Evolutionary conservation across 1,140 invertebrate species (phyloP), one percentile per base, ranked within the genome.

Genomic region (Papilio aristodemus): DNA sequence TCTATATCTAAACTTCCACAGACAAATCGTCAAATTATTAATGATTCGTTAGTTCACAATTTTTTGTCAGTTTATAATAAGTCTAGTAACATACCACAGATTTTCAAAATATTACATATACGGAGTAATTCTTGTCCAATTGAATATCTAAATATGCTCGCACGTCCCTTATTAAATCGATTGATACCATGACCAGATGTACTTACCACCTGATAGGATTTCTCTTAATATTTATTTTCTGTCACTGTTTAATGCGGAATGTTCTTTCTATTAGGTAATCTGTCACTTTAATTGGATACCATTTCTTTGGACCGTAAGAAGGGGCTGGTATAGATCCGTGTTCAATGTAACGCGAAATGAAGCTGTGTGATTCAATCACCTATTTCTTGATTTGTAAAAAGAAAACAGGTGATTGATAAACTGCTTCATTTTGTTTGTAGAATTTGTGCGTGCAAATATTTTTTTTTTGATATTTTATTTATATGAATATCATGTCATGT

Each of bases 61-160:
- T n/a, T n/a, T n/a, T n/a, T n/a, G n/a, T n/a, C n/a, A n/a, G n/a
- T n/a, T n/a, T n/a, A n/a, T n/a, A n/a, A n/a, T n/a, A n/a, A n/a
- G n/a, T n/a, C n/a, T n/a, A n/a, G n/a, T n/a, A n/a, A n/a, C n/a
- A n/a, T n/a, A n/a, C n/a, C n/a, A n/a, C n/a, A n/a, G n/a, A n/a
- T n/a, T n/a, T n/a, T n/a, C n/a, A n/a, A n/a, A n/a, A n/a, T n/a
- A 32, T 32, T 32, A 32, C 27, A 2, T 32, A 3, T 32, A 32
- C 73, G 76, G 79, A 81, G 82, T 87, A 83, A 85, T 85, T 84
- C 76, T 87, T 81, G 78, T 80, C 80, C 85, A 87, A 87, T 87
- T 87, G 84, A 77, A 80, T 78, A 75, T 77, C 71, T 84, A 79
- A 81, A 79, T 83, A 79, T 84, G 82, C 74, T 71, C 77, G 72